These are phyloP conservation scores for Globia sparganii DNA, from an alignment of 2,888 invertebrate species.

Conservation along the genomic window DNA sequence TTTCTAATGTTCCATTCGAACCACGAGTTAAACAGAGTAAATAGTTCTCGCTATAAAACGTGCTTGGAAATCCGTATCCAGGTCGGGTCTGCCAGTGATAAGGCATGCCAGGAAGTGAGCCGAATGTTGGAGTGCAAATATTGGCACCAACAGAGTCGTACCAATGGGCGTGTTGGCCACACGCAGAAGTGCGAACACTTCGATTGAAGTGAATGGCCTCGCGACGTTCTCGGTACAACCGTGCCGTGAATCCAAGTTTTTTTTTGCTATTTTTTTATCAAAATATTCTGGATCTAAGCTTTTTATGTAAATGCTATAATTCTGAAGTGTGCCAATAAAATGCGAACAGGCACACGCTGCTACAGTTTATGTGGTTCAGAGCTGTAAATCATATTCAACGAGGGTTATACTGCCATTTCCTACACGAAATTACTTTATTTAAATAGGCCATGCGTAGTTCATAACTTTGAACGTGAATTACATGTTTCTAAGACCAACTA, in stretches of 20 bases:
- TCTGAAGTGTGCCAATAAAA: constrained; percentile 33
- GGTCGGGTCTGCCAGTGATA: constrained; percentile 72
- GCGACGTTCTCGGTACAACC: constrained; percentile 81
- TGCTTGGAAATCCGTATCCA: constrained; percentile 63
- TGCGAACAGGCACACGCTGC: constrained; percentile 21
- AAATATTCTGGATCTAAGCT: constrained; percentile 26
- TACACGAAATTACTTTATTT: constrained; percentile 43
- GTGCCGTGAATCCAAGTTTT: constrained; percentile 78
- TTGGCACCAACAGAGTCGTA: constrained; percentile 40
- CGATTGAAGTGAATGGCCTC: constrained; percentile 84
- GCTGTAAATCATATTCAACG: constrained; percentile 50
- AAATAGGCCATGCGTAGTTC: constrained; percentile 37
- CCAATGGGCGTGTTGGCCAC: constrained; percentile 61
- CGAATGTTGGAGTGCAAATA: constrained; percentile 64
- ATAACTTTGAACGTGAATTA: constrained; percentile 27
- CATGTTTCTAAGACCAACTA: background rate
- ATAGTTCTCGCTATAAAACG: constrained; percentile 49
- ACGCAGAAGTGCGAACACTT: constrained; percentile 66
- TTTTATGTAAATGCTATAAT: constrained; percentile 20
- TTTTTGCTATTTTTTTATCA: background rate
- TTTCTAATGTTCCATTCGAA: constrained; percentile 24
- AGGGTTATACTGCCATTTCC: constrained; percentile 21
- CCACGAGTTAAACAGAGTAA: constrained; percentile 46
- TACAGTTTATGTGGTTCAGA: constrained; percentile 31
- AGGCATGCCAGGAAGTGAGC: constrained; percentile 77